These are phyloP conservation scores for Loxodonta africana DNA, from an alignment of 2,113 vertebrate species.

Conservation along the genomic window DNA sequence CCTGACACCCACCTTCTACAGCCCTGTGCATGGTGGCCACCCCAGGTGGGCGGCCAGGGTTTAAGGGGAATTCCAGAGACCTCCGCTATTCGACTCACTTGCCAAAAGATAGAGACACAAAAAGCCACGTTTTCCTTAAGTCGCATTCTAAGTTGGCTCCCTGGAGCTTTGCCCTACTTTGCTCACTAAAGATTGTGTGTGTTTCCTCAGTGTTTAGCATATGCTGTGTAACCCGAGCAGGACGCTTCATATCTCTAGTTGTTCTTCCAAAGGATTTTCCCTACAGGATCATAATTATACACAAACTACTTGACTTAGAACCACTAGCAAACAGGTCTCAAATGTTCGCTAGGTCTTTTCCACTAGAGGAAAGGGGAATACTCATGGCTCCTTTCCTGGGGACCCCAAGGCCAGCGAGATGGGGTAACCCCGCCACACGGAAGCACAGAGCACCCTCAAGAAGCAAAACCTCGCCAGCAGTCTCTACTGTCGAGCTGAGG, in stretches of 20 bases:
- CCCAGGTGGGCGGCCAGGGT: constrained; percentile 80
- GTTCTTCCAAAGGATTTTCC: constrained; percentile 92
- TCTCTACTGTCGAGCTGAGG: constrained; percentile 38
- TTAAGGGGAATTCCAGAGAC: constrained; percentile 87
- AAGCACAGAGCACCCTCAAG: background rate
- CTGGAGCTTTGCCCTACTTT: constrained; percentile 94
- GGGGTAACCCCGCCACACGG: background rate
- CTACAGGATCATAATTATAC: constrained; percentile 94
- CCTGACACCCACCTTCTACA: background rate
- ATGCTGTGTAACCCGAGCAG: constrained; percentile 94
- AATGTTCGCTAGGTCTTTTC: constrained; percentile 69
- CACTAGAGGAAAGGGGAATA: constrained; percentile 39
- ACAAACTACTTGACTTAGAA: constrained; percentile 92
- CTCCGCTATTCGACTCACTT: constrained; percentile 86
- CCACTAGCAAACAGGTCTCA: constrained; percentile 85
- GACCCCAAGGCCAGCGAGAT: background rate
- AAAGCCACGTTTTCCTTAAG: constrained; percentile 93
- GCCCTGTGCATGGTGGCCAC: constrained; percentile 53
- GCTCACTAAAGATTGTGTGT: constrained; percentile 94
- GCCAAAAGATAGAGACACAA: constrained; percentile 88
- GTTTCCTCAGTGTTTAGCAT: constrained; percentile 94
- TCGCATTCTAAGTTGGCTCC: constrained; percentile 98
- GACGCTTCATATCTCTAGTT: constrained; percentile 88
- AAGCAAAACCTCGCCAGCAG: background rate
- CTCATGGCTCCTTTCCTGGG: background rate